These are phyloP conservation scores for Thalassophryne amazonica DNA, from an alignment of 2,797 vertebrate genomes.

Conservation along the genomic window DNA sequence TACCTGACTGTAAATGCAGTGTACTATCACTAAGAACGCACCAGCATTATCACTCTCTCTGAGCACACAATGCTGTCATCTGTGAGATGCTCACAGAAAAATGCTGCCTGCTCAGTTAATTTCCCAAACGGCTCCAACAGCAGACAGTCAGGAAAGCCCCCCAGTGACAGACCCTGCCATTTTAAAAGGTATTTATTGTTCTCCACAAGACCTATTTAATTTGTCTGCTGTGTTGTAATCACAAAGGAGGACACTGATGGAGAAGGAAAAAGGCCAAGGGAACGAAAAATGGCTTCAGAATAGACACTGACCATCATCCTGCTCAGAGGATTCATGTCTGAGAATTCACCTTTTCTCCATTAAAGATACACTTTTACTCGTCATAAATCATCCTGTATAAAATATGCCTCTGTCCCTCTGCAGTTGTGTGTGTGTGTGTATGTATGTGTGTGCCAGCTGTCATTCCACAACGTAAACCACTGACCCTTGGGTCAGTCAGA, in stretches of 20 bases:
- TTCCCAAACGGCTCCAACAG: slow-evolving; percentile 48
- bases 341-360: neutral
- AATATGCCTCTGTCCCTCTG: neutral
- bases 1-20: slow-evolving; percentile 10
- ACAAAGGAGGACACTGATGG: slow-evolving; percentile 24
- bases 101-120: slow-evolving; percentile 36
- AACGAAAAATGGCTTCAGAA: slow-evolving; percentile 6
- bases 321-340: slow-evolving; percentile 4
- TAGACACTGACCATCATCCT: slow-evolving; percentile 2
- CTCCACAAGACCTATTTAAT: slow-evolving; percentile 43
- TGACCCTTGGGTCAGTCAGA: slow-evolving; percentile 16
- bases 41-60: slow-evolving; percentile 1
- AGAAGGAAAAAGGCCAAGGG: slow-evolving; percentile 15
- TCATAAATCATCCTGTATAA: neutral
- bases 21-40: neutral
- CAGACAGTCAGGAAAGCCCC: slow-evolving; percentile 16
- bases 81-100: slow-evolving; percentile 17
- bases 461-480: slow-evolving; percentile 34
- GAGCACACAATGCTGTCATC: slow-evolving; percentile 1
- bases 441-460: slow-evolving; percentile 41
- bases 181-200: slow-evolving; percentile 50
- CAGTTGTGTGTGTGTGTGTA: no score
- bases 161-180: slow-evolving; percentile 25
- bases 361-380: neutral
- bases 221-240: slow-evolving; percentile 37